Evolutionary conservation across 2,797 vertebrate species (phyloP), one percentile per base, ranked within the genome.

Genomic region (Oreortyx pictus): DNA sequence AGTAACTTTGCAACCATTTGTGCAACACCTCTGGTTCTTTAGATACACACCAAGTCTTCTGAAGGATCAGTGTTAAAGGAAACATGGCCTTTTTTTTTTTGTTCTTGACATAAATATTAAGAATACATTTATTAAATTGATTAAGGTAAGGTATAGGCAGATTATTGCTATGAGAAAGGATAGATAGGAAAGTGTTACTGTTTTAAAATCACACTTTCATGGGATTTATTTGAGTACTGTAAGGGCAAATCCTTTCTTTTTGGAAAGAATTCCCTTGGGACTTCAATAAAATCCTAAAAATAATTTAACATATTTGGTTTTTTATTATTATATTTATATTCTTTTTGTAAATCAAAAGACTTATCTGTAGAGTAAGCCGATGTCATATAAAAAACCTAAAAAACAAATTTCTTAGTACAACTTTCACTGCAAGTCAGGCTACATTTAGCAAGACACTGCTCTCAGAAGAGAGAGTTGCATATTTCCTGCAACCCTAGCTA

Each of bases 221-320:
- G 77, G 87, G 62, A 95, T 95, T 88, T 91, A 97, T 73, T 90
- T 92, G 79, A 97, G 94, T 95, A 90, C 59, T 83, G 90, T 39
- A 66, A 93, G 33, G 57, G 47, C 37, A 96, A 97, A 95, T 93
- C 56, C 52, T 94, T 96, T 94, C 61, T 68, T 94, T 92, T 93
- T 85, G 92, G 89, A 93, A 94, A 86, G 94, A 89, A 67, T 82
- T 94, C 95, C 60, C 92, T 95, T 67, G 61, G 82, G 60, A 94
- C 85, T 96, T 95, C 72, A 92, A 90, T 60, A 81, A 19, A 87
- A 93, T 81, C 67, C 93, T 81, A 95, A 95, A 96, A 96, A 56
- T 82, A 96, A 96, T 76, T 91, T 78, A 90, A 96, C 96, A 88
- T 94, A 96, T 96, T 97, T 97, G 78, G 84, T 93, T 94, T n/a